A percentile compares a stretch with the other conserved stretches of the same genome.
phyloP scores from a whole-genome alignment of 2,113 vertebrate genomes.

The Syngnathus floridae region DNA sequence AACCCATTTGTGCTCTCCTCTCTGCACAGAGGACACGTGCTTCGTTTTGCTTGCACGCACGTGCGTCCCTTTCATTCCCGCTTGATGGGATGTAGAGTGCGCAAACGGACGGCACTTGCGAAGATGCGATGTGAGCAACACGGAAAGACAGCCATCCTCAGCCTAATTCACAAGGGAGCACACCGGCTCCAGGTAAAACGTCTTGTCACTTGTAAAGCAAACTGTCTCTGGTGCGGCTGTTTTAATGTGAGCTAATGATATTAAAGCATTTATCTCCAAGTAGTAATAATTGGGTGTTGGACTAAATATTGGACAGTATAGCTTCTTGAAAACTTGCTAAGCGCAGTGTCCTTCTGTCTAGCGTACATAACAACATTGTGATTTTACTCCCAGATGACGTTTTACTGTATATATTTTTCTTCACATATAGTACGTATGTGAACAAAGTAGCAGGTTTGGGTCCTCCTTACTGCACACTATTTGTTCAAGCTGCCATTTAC shows the following conservation, averaged over 20 bases:
- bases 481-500: neutral
- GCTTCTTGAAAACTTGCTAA: conserved; percentile 23
- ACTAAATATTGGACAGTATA: conserved; percentile 25
- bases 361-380: neutral
- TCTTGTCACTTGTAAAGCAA: conserved; percentile 31
- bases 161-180: neutral
- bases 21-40: conserved; percentile 27
- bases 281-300: neutral
- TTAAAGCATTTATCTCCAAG: neutral
- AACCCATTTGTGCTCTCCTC: conserved; percentile 14
- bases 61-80: conserved; percentile 58
- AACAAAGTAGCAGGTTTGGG: conserved; percentile 23
- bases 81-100: conserved; percentile 46
- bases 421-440: conserved; percentile 21
- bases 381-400: conserved; percentile 38
- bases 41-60: conserved; percentile 61
- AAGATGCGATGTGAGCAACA: conserved; percentile 31
- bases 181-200: neutral
- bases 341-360: neutral
- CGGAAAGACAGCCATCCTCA: conserved; percentile 13
- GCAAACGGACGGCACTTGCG: neutral
- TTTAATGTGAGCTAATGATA: conserved; percentile 28
- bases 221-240: conserved; percentile 20
- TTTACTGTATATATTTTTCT: conserved; percentile 38
- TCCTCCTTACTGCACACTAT: neutral